Conservation (phyloP, 2,113 vertebrate species). For the Scalopus aquaticus region DNA sequence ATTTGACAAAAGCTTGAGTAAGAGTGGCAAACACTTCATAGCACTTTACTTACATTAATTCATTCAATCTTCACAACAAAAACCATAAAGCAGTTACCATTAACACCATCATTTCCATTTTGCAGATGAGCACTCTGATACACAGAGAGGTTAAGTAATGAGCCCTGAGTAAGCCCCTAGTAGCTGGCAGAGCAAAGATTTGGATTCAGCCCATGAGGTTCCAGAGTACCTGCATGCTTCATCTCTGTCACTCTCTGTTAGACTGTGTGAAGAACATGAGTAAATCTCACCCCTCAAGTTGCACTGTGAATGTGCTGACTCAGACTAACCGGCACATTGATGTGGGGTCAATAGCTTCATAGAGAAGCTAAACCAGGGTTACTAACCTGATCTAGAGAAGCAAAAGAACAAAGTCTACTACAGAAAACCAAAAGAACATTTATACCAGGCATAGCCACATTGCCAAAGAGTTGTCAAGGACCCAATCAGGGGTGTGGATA, state of each 20-base stretch:
- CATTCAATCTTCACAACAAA: not conserved
- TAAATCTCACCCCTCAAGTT: not conserved
- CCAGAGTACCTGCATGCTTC: not conserved
- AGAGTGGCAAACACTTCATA: not conserved
- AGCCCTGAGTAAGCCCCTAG: not conserved
- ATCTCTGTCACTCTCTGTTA: not conserved
- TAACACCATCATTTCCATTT: not conserved
- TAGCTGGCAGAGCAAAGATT: not conserved
- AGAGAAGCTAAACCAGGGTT: not conserved
- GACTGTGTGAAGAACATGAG: not conserved
- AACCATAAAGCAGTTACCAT: not conserved
- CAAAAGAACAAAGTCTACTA: not conserved
- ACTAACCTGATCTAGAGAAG: not conserved
- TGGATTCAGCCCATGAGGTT: not conserved
- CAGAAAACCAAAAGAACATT: not conserved
- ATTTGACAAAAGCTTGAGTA: not conserved
- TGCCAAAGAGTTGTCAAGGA: not conserved
- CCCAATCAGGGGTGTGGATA: not conserved
- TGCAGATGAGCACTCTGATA: not conserved
- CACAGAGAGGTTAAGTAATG: not conserved
- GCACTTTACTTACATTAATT: not conserved
- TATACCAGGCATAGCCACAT: not conserved
- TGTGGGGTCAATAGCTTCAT: not conserved
- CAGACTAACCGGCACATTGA: not conserved
- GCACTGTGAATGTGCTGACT: not conserved